Percentiles rank a stretch among this genome's conserved stretches.
phyloP scores from a whole-genome alignment of 92 coral and sea anemone species.

The Chrysogorgia sp. region DNA sequence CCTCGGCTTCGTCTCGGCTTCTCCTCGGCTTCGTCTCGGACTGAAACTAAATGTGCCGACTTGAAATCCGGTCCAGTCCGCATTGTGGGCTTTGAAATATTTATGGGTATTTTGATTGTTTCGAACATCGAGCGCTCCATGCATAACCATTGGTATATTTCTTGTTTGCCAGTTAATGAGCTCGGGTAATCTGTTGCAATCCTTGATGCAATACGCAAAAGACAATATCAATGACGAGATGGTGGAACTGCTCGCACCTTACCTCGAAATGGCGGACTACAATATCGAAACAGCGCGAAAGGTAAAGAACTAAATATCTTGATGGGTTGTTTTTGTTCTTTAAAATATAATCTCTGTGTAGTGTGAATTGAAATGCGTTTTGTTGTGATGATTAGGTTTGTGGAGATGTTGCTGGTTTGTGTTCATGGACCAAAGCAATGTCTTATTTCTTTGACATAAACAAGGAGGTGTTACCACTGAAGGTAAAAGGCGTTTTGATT shows the following conservation, averaged over 20 bases:
- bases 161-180: slow-evolving; percentile 79
- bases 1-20: no score
- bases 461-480: slow-evolving; percentile 92
- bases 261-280: slow-evolving; percentile 84
- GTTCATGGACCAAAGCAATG: slow-evolving; percentile 97
- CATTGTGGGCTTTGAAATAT: no score
- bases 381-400: slow-evolving; percentile 70
- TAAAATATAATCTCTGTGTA: neutral
- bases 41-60: no score
- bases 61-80: no score
- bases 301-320: slow-evolving; percentile 50
- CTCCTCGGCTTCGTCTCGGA: no score
- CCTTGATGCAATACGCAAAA: slow-evolving; percentile 79
- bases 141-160: neutral
- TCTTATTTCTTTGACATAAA: slow-evolving; percentile 93
- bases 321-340: neutral
- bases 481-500: slow-evolving; percentile 56
- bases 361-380: neutral
- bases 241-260: slow-evolving; percentile 92
- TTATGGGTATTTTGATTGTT: neutral
- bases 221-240: slow-evolving; percentile 93
- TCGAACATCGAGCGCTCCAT: neutral
- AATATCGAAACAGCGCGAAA: slow-evolving; percentile 93
- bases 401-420: slow-evolving; percentile 98
- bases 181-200: slow-evolving; percentile 75